Percentiles rank a stretch among this genome's conserved stretches.
phyloP scores from a whole-genome alignment of 2,888 invertebrate species.

The Heliconius aoede region DNA sequence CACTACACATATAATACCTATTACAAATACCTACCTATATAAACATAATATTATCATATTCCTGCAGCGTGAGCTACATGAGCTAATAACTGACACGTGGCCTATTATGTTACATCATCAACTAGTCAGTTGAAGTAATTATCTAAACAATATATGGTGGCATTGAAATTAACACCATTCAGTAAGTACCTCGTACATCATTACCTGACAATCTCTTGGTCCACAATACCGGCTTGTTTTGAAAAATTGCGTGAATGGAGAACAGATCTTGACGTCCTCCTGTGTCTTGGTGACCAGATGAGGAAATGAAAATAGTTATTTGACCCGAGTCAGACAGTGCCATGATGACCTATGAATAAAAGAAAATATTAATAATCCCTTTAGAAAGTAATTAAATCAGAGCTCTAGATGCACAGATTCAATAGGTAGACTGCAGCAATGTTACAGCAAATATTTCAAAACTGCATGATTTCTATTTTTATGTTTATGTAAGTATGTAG shows the following conservation, averaged over 20 bases:
- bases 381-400: too few relatives aligned
- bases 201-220: slow-evolving; percentile 1
- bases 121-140: slow-evolving; percentile 37
- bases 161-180: slow-evolving; percentile 29
- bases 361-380: background rate
- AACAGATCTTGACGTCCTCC: too few relatives aligned
- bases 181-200: background rate
- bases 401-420: background rate
- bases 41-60: slow-evolving; percentile 18
- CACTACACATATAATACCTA: slow-evolving; percentile 2
- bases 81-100: slow-evolving; percentile 38
- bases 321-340: background rate
- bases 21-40: background rate
- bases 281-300: too few relatives aligned
- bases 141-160: slow-evolving; percentile 37
- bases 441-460: background rate
- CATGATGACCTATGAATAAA: too few relatives aligned
- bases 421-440: background rate
- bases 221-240: background rate
- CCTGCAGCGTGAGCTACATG: slow-evolving; percentile 19
- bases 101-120: slow-evolving; percentile 33
- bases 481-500: too few relatives aligned
- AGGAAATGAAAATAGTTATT: background rate
- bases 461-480: background rate
- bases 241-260: background rate